Conservation (phyloP, 2,113 vertebrate species). For the Anser brachyrhynchus region DNA sequence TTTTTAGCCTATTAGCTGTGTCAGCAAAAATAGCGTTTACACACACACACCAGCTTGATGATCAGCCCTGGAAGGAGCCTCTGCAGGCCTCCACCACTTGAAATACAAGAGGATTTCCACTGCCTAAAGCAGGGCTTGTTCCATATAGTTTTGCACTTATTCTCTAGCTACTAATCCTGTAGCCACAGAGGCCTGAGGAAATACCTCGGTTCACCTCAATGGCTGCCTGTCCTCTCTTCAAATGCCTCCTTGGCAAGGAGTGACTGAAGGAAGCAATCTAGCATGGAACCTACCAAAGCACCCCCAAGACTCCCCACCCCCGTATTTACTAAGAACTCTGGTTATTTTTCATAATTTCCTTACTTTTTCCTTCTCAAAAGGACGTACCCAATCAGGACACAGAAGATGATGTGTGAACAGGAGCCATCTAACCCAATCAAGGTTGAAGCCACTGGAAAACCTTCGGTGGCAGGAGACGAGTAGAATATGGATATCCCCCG, state of each 20-base stretch:
- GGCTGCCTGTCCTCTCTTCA: background rate
- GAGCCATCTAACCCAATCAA: background rate
- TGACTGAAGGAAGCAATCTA: background rate
- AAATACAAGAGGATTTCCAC: background rate
- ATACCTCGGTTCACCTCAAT: background rate
- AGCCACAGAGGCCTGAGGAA: background rate
- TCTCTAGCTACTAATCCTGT: background rate
- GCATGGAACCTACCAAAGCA: background rate
- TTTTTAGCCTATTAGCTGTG: background rate
- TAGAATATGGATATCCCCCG: background rate
- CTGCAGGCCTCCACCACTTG: background rate
- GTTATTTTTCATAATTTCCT: conserved; percentile 2
- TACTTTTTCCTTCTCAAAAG: conserved; percentile 43
- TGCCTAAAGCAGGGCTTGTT: background rate
- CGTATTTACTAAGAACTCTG: background rate
- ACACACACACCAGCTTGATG: background rate
- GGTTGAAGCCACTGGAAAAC: conserved; percentile 13
- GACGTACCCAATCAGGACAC: background rate
- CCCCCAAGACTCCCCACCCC: background rate
- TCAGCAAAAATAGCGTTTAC: background rate
- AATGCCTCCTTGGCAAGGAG: background rate
- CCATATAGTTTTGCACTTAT: background rate
- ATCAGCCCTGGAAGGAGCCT: background rate
- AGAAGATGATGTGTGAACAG: conserved; percentile 40
- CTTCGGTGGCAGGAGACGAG: conserved; percentile 8